Base-by-base conservation (phyloP, 2,113 vertebrate genomes). In the Dromaius novaehollandiae region DNA sequence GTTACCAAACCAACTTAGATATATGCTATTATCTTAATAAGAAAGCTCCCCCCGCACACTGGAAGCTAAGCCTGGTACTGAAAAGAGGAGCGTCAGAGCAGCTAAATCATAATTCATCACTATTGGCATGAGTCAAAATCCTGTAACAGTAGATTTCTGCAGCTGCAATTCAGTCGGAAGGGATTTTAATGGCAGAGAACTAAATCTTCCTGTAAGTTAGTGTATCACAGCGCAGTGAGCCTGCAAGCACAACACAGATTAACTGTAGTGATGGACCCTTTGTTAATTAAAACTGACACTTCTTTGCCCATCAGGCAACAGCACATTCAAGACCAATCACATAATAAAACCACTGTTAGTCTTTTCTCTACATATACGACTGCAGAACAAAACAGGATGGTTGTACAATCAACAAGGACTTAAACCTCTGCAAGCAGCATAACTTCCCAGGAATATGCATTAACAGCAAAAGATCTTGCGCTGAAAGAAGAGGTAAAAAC, bases 261-360 rank as follows among this genome's bases (percentile, higher is more conserved):
- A 89, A 77, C 75, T 48, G 50, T 87, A 91, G 58, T 73, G 82
- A 86, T 85, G 86, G 64, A 58, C 71, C 53, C 24, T 58, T 34
- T 79, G 61, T 87, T 93, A 93, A 95, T 93, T 96, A 94, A 96
- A 93, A 38, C 51, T 86, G 85, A 93, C 18, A 3, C 44, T 94
- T 92, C 61, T 60, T 22, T 88, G 81, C 81, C 89, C 77, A 89
- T 92, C 90, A 89, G 82, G 82, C 93, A 83, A 84, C 36, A 70
- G 30, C 1, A 2, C 56, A 87, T 82, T 95, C 26, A 7, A 82
- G 32, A 96, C 65, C 48, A 82, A 89, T 66, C 74, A 89, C 78
- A 95, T 89, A 93, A 95, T 34, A 76, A 86, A 90, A 63, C 55
- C 92, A 95, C 76, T 95, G 89, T 96, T 92, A 85, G 74, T 32